A percentile compares a stretch with the other conserved stretches of the same genome.
phyloP scores from a whole-genome alignment of 2,888 invertebrate species.

The Cephus runcator region DNA sequence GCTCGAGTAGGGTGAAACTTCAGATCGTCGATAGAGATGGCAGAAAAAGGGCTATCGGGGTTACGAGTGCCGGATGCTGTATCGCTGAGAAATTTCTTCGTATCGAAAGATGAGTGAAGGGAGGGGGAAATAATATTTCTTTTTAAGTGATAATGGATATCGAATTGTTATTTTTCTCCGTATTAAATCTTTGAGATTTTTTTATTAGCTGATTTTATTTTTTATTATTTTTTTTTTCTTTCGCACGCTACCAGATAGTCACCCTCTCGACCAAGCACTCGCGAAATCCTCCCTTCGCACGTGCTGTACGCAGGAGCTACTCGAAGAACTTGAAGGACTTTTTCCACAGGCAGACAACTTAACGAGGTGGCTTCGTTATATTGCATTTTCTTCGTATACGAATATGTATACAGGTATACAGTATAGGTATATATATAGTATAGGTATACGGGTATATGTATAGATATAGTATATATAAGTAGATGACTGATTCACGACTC shows the following conservation, averaged over 20 bases:
- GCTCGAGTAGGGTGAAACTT: background rate
- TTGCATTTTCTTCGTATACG: background rate
- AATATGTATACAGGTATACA: no score
- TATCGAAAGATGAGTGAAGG: background rate
- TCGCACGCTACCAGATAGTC: conserved; percentile 8
- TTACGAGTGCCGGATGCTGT: background rate
- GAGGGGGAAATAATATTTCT: background rate
- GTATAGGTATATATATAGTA: background rate
- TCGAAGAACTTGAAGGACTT: conserved; percentile 46
- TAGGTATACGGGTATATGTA: background rate
- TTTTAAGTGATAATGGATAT: background rate
- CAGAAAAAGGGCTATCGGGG: background rate
- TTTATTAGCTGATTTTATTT: background rate
- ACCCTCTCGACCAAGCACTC: conserved; percentile 21
- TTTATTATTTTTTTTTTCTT: background rate
- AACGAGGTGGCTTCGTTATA: conserved; percentile 44
- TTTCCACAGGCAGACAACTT: conserved; percentile 42
- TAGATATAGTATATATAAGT: background rate
- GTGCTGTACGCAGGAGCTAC: conserved; percentile 32
- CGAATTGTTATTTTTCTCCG: background rate
- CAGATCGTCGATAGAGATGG: background rate
- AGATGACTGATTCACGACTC: background rate
- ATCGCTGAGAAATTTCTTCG: background rate
- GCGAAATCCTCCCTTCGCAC: conserved; percentile 15
- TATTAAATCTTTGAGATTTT: background rate